Percentiles rank a stretch among this genome's conserved stretches.
phyloP scores from a whole-genome alignment of 2,797 vertebrate genomes.

The Pogoniulus pusillus region DNA sequence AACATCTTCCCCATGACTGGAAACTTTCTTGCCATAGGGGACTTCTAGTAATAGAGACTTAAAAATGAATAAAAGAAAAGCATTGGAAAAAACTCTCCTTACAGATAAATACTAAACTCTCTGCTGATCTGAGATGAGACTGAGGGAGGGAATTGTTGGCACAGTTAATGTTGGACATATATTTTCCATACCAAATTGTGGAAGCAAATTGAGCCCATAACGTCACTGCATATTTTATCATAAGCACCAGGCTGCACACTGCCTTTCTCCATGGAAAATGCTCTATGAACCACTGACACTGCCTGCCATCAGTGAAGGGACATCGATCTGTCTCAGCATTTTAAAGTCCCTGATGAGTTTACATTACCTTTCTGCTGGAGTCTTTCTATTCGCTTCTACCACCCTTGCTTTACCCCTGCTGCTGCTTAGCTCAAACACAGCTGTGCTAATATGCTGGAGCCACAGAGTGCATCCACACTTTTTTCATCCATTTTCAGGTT shows the following conservation, averaged over 20 bases:
- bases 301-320: not conserved
- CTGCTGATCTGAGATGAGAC: not conserved
- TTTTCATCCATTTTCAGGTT: not conserved
- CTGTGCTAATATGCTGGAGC: not conserved
- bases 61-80: not conserved
- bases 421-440: slow-evolving; percentile 1
- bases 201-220: not conserved
- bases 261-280: not conserved
- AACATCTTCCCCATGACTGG: not conserved
- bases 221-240: not conserved
- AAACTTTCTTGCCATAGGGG: not conserved
- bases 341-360: not conserved
- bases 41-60: not conserved
- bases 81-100: not conserved
- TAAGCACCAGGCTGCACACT: not conserved
- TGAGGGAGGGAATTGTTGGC: not conserved
- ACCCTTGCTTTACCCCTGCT: not conserved
- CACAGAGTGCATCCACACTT: not conserved
- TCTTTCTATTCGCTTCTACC: not conserved
- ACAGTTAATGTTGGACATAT: not conserved
- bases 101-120: not conserved
- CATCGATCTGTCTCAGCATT: not conserved
- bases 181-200: not conserved
- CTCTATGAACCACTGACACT: not conserved
- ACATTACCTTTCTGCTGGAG: not conserved